phyloP scores from a whole-genome alignment of 1,140 invertebrate species.

The Venustaconcha ellipsiformis region DNA sequence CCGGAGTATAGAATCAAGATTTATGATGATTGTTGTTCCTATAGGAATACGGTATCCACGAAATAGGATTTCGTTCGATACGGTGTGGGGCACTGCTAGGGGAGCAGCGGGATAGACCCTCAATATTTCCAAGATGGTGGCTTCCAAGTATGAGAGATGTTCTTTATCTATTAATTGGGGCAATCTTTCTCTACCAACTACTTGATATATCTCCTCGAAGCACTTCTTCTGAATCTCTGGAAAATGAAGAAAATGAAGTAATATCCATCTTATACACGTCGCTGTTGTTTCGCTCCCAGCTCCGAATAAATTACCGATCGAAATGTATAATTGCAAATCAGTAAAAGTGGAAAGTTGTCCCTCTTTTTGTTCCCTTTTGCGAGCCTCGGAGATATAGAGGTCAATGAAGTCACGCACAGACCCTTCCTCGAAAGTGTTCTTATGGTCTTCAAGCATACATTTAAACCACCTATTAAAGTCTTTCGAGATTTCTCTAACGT shows the following conservation, averaged over 20 bases:
- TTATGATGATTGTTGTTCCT: constrained; percentile 40
- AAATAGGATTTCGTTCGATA: constrained; percentile 42
- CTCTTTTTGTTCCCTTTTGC: not conserved
- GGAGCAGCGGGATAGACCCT: constrained; percentile 40
- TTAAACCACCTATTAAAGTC: constrained; percentile 3
- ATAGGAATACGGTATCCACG: constrained; percentile 59
- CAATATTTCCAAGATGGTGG: constrained; percentile 35
- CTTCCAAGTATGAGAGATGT: constrained; percentile 34
- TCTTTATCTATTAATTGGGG: constrained; percentile 24
- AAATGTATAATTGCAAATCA: constrained; percentile 11
- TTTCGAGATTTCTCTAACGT: not conserved
- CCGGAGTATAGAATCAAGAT: constrained; percentile 48
- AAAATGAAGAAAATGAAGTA: constrained; percentile 84
- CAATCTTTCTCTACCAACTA: constrained; percentile 16
- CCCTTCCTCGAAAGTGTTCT: not conserved
- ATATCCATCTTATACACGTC: constrained; percentile 86
- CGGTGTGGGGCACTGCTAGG: constrained; percentile 56
- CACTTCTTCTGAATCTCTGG: constrained; percentile 81
- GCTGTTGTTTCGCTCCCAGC: constrained; percentile 90
- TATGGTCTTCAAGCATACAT: not conserved
- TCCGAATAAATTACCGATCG: constrained; percentile 81
- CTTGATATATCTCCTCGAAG: constrained; percentile 84
- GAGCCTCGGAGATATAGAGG: constrained; percentile 25
- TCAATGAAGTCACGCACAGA: constrained; percentile 29
- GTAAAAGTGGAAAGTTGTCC: constrained; percentile 1